Percentiles rank a stretch among this genome's conserved stretches.
These are phyloP conservation scores for Norana najaformis DNA, from an alignment of 2,888 invertebrate species.

Conservation along the genomic window DNA sequence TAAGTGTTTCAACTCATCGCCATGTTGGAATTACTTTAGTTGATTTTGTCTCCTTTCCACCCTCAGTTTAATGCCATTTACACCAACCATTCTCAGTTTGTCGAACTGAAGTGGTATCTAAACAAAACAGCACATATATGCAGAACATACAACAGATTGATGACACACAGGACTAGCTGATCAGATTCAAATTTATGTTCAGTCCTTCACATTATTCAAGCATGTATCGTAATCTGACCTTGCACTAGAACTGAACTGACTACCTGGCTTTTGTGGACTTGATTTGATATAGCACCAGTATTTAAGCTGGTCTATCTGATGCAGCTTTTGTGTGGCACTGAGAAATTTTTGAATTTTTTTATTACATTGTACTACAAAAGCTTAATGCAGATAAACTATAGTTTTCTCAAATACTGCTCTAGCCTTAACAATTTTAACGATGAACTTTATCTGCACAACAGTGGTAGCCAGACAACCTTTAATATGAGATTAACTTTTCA, in stretches of 20 bases:
- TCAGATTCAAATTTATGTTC: background rate
- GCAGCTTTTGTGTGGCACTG: too few relatives aligned
- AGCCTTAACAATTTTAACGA: background rate
- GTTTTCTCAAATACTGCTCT: background rate
- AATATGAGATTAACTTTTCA: background rate
- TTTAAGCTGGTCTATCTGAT: too few relatives aligned
- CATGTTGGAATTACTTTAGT: background rate
- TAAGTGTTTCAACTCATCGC: background rate
- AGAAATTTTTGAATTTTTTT: too few relatives aligned
- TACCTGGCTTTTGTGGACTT: too few relatives aligned
- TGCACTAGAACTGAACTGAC: too few relatives aligned
- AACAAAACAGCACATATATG: background rate
- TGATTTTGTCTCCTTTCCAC: conserved; percentile 22
- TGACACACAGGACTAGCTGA: background rate
- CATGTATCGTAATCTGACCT: too few relatives aligned
- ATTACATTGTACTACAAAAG: too few relatives aligned
- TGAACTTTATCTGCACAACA: background rate
- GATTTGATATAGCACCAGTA: too few relatives aligned
- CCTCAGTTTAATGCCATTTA: conserved; percentile 25
- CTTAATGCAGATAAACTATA: background rate
- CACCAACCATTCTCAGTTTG: conserved; percentile 26
- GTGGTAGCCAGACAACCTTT: too few relatives aligned
- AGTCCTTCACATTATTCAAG: background rate
- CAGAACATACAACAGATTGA: background rate
- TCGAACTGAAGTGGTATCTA: conserved; percentile 28